Evolutionary conservation across 1,140 invertebrate genomes (phyloP).

Genomic region (Varroa destructor): DNA sequence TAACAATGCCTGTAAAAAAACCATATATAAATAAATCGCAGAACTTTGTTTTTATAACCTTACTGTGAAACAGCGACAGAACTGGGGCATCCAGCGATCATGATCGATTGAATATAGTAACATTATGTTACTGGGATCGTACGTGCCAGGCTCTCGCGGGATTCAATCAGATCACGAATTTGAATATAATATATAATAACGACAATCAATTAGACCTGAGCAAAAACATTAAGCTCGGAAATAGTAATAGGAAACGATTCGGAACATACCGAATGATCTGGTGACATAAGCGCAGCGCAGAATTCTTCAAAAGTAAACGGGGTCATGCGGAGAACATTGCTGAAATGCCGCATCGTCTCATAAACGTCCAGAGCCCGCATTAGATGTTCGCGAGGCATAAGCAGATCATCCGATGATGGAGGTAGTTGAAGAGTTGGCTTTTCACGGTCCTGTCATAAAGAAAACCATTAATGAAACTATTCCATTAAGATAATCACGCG

Average conservation of each 20-base stretch:
- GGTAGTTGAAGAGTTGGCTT: conserved; percentile 63
- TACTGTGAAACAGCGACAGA: neutral
- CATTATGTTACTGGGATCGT: no score
- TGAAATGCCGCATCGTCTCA: conserved; percentile 81
- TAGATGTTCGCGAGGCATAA: conserved; percentile 60
- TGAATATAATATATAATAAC: no score
- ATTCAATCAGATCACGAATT: no score
- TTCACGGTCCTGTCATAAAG: conserved; percentile 44
- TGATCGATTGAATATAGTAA: no score
- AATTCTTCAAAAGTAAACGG: conserved; percentile 92
- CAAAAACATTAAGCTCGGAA: no score
- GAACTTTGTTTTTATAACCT: no score
- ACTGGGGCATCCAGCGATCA: neutral
- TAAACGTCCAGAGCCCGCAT: conserved; percentile 72
- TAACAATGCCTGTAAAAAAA: conserved; percentile 53
- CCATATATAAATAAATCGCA: neutral
- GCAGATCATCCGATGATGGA: conserved; percentile 72
- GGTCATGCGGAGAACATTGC: conserved; percentile 71
- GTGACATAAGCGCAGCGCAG: conserved; percentile 72
- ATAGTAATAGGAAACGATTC: no score
- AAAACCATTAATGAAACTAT: neutral
- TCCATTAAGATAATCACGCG: neutral
- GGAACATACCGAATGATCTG: conserved; percentile 53
- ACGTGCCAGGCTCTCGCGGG: no score
- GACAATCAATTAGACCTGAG: no score